A percentile compares a stretch with the other conserved stretches of the same genome.
Conservation (phyloP, 2,113 vertebrate species). For the Dasyornis broadbenti region DNA sequence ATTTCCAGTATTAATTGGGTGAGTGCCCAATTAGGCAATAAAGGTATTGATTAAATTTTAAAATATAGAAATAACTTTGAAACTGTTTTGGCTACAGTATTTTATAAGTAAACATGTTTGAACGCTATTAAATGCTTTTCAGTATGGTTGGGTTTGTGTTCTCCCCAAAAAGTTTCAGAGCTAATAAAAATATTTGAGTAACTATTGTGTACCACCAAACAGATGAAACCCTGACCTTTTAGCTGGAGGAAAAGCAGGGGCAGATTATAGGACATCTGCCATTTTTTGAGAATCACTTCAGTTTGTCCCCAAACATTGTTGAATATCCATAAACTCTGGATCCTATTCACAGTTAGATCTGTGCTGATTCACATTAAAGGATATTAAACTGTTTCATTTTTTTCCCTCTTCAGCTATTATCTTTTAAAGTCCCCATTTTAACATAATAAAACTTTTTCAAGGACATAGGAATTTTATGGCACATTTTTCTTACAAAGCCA, state of each 20-base stretch:
- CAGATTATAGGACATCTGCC: not conserved
- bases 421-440: not conserved
- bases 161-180: not conserved
- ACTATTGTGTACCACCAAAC: not conserved
- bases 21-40: not conserved
- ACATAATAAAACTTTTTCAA: not conserved
- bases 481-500: not conserved
- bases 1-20: not conserved
- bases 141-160: not conserved
- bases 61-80: not conserved
- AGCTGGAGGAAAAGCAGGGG: not conserved
- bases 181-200: not conserved
- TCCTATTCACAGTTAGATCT: not conserved
- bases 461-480: not conserved
- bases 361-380: not conserved
- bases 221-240: not conserved
- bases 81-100: not conserved
- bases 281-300: not conserved
- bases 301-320: not conserved
- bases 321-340: not conserved
- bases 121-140: not conserved
- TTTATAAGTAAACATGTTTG: not conserved
- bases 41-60: not conserved
- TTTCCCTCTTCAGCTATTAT: not conserved
- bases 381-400: not conserved